A percentile compares a stretch with the other conserved stretches of the same genome.
phyloP scores from a whole-genome alignment of 1,140 invertebrate species.

The Gonatopus flavifemur region DNA sequence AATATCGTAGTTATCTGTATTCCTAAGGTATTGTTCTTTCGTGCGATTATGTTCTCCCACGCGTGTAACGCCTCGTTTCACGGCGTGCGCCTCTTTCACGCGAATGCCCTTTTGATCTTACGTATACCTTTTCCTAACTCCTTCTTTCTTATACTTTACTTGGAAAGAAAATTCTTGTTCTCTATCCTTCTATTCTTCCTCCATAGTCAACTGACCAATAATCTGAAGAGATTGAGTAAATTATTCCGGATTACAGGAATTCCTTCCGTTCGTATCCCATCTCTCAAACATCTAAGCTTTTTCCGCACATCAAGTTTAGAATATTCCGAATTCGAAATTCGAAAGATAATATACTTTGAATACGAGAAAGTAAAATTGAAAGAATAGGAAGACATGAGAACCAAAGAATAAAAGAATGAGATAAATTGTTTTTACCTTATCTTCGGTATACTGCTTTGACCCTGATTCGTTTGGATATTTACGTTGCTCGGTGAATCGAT shows the following conservation, averaged over 20 bases:
- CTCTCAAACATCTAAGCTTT: neutral
- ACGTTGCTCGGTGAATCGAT: conserved; percentile 1
- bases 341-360: too few species aligned
- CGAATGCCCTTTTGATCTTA: too few species aligned
- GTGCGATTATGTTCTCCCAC: conserved; percentile 12
- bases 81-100: too few species aligned
- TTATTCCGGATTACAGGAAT: too few species aligned
- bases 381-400: neutral
- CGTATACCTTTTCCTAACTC: too few species aligned
- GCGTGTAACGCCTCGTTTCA: conserved; percentile 16
- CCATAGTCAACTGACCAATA: too few species aligned
- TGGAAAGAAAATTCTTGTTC: too few species aligned
- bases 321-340: conserved; percentile 7
- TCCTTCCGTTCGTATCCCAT: neutral
- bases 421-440: neutral
- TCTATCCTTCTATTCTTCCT: too few species aligned
- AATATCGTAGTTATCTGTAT: too few species aligned
- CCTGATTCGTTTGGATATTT: neutral
- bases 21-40: conserved; percentile 15
- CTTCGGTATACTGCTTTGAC: conserved; percentile 12
- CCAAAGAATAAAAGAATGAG: neutral
- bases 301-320: conserved; percentile 3
- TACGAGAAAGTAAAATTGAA: neutral
- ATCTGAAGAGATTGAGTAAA: too few species aligned
- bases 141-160: too few species aligned